Percentiles rank a stretch among this genome's conserved stretches.
These are phyloP conservation scores for Masticophis lateralis DNA, from an alignment of 2,797 vertebrate genomes.

Conservation along the genomic window DNA sequence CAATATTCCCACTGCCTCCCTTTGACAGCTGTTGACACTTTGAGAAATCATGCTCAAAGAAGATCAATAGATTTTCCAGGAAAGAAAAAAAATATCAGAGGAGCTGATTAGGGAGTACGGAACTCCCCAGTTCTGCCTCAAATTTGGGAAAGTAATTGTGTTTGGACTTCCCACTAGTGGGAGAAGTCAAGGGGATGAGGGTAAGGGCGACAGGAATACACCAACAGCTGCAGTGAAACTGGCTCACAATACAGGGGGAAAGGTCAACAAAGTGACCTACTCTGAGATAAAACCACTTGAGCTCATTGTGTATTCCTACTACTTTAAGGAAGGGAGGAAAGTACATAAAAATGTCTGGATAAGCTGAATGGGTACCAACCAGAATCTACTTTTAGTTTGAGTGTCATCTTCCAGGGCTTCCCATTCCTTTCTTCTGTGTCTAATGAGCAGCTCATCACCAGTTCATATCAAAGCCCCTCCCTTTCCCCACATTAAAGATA, in stretches of 20 bases:
- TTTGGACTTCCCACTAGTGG: not conserved
- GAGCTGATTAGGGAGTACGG: not conserved
- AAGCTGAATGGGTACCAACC: not conserved
- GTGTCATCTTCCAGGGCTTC: not conserved
- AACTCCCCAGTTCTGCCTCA: not conserved
- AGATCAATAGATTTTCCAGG: not conserved
- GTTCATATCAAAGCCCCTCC: not conserved
- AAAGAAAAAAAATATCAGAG: not conserved
- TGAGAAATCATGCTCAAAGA: not conserved
- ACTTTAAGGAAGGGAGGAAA: not conserved
- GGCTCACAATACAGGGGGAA: not conserved
- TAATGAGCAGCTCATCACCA: not conserved
- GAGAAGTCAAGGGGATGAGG: not conserved
- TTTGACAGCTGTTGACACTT: not conserved
- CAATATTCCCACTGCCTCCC: not conserved
- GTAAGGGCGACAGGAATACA: not conserved
- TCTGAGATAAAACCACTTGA: not conserved
- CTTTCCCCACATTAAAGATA: conserved; percentile 21
- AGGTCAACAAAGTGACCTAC: not conserved
- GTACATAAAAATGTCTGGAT: not conserved
- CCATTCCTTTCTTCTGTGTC: not conserved
- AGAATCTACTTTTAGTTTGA: not conserved
- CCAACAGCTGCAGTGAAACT: not conserved
- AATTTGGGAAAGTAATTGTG: not conserved
- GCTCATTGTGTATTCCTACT: not conserved